A percentile compares a stretch with the other conserved stretches of the same genome.
Evolutionary conservation across 2,888 invertebrate genomes (phyloP).

Genomic region (Hypolimnas misippus): DNA sequence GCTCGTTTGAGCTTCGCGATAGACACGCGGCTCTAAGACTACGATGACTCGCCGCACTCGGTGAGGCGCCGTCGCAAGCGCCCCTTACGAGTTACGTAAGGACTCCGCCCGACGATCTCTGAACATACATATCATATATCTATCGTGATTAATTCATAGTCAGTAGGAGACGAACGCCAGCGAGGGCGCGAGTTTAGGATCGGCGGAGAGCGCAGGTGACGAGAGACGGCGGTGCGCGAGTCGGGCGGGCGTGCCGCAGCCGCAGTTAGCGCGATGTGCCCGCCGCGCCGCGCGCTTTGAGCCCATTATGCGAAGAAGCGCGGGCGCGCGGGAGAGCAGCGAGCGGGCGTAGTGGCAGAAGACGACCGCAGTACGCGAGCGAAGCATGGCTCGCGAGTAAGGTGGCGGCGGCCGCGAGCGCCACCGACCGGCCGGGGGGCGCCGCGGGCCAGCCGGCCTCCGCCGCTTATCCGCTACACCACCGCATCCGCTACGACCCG

Average conservation of each 20-base stretch:
- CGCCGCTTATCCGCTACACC: constrained; percentile 67
- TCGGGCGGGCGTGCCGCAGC: constrained; percentile 59
- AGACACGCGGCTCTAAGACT: constrained; percentile 68
- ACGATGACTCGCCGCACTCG: constrained; percentile 73
- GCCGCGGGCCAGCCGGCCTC: constrained; percentile 74
- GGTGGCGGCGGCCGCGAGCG: constrained; percentile 66
- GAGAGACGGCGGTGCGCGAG: constrained; percentile 47
- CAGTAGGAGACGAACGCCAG: constrained; percentile 47
- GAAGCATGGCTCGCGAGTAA: constrained; percentile 61
- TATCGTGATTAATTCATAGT: constrained; percentile 46
- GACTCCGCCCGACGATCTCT: constrained; percentile 48
- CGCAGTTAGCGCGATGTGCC: constrained; percentile 60
- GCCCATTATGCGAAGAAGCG: constrained; percentile 56
- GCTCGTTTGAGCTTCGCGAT: constrained; percentile 59
- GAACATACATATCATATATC: constrained; percentile 54
- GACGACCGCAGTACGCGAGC: constrained; percentile 57
- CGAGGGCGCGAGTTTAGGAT: constrained; percentile 28
- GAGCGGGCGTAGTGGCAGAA: constrained; percentile 56
- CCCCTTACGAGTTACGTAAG: constrained; percentile 70
- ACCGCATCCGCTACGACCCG: constrained; percentile 69
- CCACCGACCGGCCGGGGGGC: constrained; percentile 73
- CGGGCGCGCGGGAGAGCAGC: constrained; percentile 48
- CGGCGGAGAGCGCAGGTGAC: constrained; percentile 49
- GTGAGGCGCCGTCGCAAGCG: constrained; percentile 71
- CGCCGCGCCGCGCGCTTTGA: constrained; percentile 54